Percentiles rank a stretch among this genome's conserved stretches.
phyloP scores from a whole-genome alignment of 2,113 vertebrate species.

The Chaetodon trifascialis region DNA sequence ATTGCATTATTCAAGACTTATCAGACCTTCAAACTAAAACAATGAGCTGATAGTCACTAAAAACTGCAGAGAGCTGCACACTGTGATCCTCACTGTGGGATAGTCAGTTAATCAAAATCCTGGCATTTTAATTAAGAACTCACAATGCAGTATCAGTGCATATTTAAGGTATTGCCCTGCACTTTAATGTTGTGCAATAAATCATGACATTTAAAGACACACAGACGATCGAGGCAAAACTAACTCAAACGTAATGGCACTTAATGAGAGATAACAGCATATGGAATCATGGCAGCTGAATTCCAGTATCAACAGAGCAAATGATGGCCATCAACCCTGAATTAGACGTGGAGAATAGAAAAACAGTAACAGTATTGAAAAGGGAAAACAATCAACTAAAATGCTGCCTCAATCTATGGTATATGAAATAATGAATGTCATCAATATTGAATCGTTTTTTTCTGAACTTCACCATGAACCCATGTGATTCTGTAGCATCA shows the following conservation, averaged over 20 bases:
- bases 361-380: conserved; percentile 8
- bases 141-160: neutral
- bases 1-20: neutral
- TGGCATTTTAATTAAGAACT: conserved; percentile 26
- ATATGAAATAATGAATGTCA: neutral
- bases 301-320: conserved; percentile 68
- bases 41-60: neutral
- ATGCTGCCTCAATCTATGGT: conserved; percentile 35
- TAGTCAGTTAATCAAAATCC: neutral
- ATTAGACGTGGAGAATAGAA: conserved; percentile 27
- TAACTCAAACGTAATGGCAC: conserved; percentile 39
- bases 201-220: conserved; percentile 34
- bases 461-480: neutral
- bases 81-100: neutral
- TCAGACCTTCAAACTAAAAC: neutral
- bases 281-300: conserved; percentile 25
- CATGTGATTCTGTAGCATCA: neutral
- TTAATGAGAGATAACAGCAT: conserved; percentile 60
- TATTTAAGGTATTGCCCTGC: neutral
- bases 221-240: conserved; percentile 24
- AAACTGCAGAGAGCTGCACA: neutral
- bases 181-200: conserved; percentile 14
- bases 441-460: neutral
- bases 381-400: neutral
- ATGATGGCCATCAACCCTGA: conserved; percentile 44